phyloP scores from a whole-genome alignment of 2,113 vertebrate genomes.

The Sander lucioperca region DNA sequence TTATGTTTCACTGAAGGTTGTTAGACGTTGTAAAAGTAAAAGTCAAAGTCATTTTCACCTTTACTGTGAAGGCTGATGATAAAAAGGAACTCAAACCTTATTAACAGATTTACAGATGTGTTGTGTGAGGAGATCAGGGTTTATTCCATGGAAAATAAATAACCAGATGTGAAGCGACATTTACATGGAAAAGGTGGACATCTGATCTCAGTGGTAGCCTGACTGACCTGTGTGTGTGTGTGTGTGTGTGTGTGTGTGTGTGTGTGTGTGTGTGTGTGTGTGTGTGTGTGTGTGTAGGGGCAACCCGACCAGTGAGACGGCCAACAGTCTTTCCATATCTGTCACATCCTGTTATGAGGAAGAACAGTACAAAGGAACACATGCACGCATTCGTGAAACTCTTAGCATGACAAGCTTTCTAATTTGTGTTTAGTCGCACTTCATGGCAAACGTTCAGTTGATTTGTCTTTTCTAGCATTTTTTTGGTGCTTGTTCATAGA shows the following conservation, averaged over 20 bases:
- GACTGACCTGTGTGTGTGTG: slow-evolving; percentile 34
- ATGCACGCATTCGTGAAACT: not conserved
- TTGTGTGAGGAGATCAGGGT: slow-evolving; percentile 12
- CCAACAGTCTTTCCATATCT: slow-evolving; percentile 60
- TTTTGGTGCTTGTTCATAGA: not conserved
- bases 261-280: not conserved
- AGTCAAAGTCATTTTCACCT: not conserved
- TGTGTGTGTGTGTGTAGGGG: slow-evolving; percentile 19
- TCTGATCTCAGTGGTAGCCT: slow-evolving; percentile 46
- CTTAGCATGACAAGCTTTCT: not conserved
- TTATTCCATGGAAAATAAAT: slow-evolving; percentile 30
- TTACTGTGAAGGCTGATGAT: not conserved
- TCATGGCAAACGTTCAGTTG: not conserved
- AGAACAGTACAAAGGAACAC: slow-evolving; percentile 13
- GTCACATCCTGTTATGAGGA: slow-evolving; percentile 63
- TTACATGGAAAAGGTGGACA: slow-evolving; percentile 52
- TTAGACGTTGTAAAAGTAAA: slow-evolving; percentile 33
- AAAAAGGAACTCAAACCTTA: slow-evolving; percentile 3
- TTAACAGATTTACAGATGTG: not conserved
- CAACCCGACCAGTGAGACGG: not conserved
- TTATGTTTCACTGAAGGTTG: slow-evolving; percentile 24
- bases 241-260: slow-evolving; percentile 7
- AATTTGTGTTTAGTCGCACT: not conserved
- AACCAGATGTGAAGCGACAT: slow-evolving; percentile 44
- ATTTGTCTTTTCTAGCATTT: not conserved